Evolutionary conservation across 1,140 invertebrate genomes (phyloP).

Genomic region (Ostrea edulis): DNA sequence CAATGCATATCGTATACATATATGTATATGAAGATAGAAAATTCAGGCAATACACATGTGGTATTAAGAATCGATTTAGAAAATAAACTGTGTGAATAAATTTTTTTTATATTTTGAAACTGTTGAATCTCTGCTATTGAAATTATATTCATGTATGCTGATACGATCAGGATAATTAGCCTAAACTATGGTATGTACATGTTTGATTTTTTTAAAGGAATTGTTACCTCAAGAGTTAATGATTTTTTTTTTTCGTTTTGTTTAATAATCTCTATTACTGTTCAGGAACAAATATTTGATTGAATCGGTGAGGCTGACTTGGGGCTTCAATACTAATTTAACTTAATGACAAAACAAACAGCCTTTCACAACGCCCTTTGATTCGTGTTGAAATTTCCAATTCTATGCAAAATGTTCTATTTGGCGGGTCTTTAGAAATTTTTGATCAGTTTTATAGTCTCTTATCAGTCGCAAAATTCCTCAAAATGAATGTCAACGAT

Average conservation of each 20-base stretch:
- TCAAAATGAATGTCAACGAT: slow-evolving; percentile 15
- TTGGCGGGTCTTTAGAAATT: slow-evolving; percentile 27
- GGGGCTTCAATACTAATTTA: slow-evolving; percentile 24
- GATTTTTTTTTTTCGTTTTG: neutral
- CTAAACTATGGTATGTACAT: too few relatives aligned
- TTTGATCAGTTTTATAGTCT: slow-evolving; percentile 17
- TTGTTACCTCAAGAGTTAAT: neutral
- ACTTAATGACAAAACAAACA: slow-evolving; percentile 23
- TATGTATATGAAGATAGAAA: too few relatives aligned
- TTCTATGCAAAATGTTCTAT: slow-evolving; percentile 18
- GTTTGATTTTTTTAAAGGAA: too few relatives aligned
- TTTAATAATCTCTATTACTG: slow-evolving; percentile 36
- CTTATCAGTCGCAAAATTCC: slow-evolving; percentile 25
- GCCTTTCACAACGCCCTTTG: neutral
- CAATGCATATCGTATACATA: too few relatives aligned
- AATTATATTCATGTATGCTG: too few relatives aligned
- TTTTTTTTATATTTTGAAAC: too few relatives aligned
- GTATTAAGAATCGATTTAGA: too few relatives aligned
- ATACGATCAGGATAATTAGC: too few relatives aligned
- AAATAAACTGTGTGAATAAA: too few relatives aligned
- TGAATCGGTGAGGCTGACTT: slow-evolving; percentile 2
- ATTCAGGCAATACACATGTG: too few relatives aligned
- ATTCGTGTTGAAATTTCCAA: slow-evolving; percentile 32
- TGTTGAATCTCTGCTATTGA: too few relatives aligned
- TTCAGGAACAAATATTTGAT: slow-evolving; percentile 24